Evolutionary conservation across 1,140 invertebrate genomes (phyloP).

Genomic region (Helicoverpa zea): DNA sequence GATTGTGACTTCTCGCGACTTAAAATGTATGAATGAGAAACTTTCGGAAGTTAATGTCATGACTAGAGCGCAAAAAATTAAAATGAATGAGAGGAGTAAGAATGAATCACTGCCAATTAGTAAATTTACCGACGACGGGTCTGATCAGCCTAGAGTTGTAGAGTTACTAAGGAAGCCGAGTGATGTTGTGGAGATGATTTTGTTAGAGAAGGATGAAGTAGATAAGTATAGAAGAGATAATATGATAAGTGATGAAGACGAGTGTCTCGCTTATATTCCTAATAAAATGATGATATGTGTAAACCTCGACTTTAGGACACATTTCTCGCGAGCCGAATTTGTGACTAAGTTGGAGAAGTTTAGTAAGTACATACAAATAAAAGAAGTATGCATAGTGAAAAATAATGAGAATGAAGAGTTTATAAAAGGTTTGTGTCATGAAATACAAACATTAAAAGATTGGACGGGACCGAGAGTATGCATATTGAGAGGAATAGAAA

Average conservation of each 20-base stretch:
- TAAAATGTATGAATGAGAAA: constrained; percentile 50
- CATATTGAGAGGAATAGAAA: too few species aligned
- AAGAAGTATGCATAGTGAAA: too few species aligned
- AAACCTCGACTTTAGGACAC: constrained; percentile 19
- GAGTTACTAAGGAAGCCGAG: constrained; percentile 44
- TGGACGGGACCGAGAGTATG: too few species aligned
- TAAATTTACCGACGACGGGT: constrained; percentile 14
- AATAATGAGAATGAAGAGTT: too few species aligned
- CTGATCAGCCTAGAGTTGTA: constrained; percentile 39
- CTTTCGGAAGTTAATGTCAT: constrained; percentile 1
- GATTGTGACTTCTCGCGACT: constrained; percentile 46
- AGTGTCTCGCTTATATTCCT: not conserved
- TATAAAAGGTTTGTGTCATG: too few species aligned
- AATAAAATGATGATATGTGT: constrained; percentile 42
- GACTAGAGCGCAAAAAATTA: constrained; percentile 47
- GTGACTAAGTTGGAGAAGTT: too few species aligned
- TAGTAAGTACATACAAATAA: too few species aligned
- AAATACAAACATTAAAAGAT: too few species aligned
- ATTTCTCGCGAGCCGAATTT: too few species aligned
- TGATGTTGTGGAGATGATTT: constrained; percentile 40
- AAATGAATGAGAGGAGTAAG: constrained; percentile 21
- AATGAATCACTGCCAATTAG: not conserved
- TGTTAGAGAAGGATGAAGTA: constrained; percentile 24
- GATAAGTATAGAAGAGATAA: constrained; percentile 20
- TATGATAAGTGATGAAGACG: constrained; percentile 25